Evolutionary conservation across 2,888 invertebrate genomes (phyloP).

Genomic region (Drosophila formosana): DNA sequence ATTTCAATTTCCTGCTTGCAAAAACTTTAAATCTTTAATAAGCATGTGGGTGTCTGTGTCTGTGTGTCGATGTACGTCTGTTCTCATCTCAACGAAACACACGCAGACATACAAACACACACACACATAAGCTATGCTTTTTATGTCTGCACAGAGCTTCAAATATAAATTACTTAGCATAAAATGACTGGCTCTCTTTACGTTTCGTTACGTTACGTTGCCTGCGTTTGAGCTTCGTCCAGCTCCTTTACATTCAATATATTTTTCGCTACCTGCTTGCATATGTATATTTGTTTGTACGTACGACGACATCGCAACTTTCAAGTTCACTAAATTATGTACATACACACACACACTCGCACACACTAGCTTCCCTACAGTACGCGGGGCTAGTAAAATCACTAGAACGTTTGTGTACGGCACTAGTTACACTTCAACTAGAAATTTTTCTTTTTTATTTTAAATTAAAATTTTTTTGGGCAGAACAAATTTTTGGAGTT

Average conservation of each 20-base stretch:
- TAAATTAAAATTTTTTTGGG: no score
- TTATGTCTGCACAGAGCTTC: slow-evolving; percentile 54
- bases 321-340: slow-evolving; percentile 80
- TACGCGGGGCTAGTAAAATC: no score
- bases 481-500: no score
- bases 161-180: slow-evolving; percentile 73
- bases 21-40: slow-evolving; percentile 75
- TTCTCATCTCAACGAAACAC: slow-evolving; percentile 12
- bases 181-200: slow-evolving; percentile 43
- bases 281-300: slow-evolving; percentile 2
- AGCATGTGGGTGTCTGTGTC: slow-evolving; percentile 42
- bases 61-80: slow-evolving; percentile 24
- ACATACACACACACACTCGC: slow-evolving; percentile 48
- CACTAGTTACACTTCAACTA: no score
- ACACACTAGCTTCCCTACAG: background rate
- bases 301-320: slow-evolving; percentile 55
- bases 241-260: slow-evolving; percentile 67
- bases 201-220: slow-evolving; percentile 1
- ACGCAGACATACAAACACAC: slow-evolving; percentile 11
- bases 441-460: no score
- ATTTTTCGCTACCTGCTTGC: slow-evolving; percentile 42
- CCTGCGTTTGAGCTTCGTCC: slow-evolving; percentile 33
- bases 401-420: no score
- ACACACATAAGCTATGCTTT: slow-evolving; percentile 47
- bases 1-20: slow-evolving; percentile 74